Evolutionary conservation across 2,113 vertebrate genomes (phyloP).

Genomic region (Otolemur garnettii): DNA sequence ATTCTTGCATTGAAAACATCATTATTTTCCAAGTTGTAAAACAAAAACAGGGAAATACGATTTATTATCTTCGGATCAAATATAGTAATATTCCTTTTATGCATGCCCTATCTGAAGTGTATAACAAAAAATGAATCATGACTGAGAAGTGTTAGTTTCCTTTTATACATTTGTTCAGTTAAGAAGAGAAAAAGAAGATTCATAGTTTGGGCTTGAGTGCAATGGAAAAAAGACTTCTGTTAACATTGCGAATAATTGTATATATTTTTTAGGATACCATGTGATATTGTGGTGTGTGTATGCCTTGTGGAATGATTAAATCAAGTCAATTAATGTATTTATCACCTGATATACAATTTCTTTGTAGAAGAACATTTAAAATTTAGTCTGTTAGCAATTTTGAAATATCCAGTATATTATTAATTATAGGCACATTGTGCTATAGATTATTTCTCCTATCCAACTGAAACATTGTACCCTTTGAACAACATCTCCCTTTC

Average conservation of each 20-base stretch:
- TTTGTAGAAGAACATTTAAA: neutral
- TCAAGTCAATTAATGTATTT: neutral
- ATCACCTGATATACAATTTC: neutral
- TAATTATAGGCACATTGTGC: neutral
- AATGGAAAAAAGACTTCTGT: neutral
- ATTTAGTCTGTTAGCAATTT: neutral
- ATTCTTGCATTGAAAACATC: constrained; percentile 55
- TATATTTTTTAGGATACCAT: neutral
- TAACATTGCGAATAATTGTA: neutral
- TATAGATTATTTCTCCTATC: too few relatives aligned
- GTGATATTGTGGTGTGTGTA: neutral
- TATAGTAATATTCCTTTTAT: constrained; percentile 10
- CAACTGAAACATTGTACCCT: neutral
- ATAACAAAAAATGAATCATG: constrained; percentile 70
- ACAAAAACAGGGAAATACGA: constrained; percentile 55
- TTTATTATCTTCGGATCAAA: constrained; percentile 32
- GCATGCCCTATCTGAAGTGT: constrained; percentile 63
- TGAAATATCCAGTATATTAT: neutral
- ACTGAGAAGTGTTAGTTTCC: constrained; percentile 71
- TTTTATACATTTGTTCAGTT: constrained; percentile 72
- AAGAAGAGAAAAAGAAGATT: neutral
- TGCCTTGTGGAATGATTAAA: neutral
- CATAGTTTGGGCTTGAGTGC: neutral
- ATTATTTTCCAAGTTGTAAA: constrained; percentile 75
- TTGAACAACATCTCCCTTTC: neutral